Base-by-base conservation (phyloP, 1,140 invertebrate species). In the Apis dorsata region DNA sequence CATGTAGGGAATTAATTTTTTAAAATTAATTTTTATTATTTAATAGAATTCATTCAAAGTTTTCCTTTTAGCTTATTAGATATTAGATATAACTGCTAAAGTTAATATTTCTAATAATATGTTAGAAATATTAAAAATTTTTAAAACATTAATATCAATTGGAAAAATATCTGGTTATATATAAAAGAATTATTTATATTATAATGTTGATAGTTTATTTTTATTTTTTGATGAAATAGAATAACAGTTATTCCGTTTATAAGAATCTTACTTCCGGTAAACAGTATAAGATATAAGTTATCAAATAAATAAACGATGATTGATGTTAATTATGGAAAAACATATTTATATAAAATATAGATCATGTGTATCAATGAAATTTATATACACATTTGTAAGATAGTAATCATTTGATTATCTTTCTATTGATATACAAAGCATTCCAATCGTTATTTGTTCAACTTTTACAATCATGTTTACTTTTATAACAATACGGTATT, bases 281-380 rank as follows among this genome's bases (percentile, higher is more conserved):
- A 60, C 15, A 62, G 34, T 74, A 49, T 74, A 62, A 7, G 19
- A 34, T 34, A 34, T 34, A 34, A 34, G 10, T 74, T 21, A 62
- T 74, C 57, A 74, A 44, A n/a, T 24, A 74, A 34, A n/a, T 24
- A 74, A 74, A 74, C 34, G 62, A 15, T 44, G 24, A 10, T 24
- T 5, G 15, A 17, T 59, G 57, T 74, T 74, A 62, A 74, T 44
- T 5, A 13, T n/a, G 62, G 12, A 34, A 24, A 62, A 62, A 74
- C 59, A 28, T 24, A 49, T 60, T 74, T 44, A 11, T 24, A 17
- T 24, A 62, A 49, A 15, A 17, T 57, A 57, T 57, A 51, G 11
- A 57, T 62, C 49, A 49, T 34, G 12, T 62, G 15, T 59, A 60
- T 62, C 1, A 24, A 15, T 24, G 4, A 11, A 15, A 17, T 1